Evolutionary conservation across 1,140 invertebrate species (phyloP).

Genomic region (Dendroctonus ponderosae): DNA sequence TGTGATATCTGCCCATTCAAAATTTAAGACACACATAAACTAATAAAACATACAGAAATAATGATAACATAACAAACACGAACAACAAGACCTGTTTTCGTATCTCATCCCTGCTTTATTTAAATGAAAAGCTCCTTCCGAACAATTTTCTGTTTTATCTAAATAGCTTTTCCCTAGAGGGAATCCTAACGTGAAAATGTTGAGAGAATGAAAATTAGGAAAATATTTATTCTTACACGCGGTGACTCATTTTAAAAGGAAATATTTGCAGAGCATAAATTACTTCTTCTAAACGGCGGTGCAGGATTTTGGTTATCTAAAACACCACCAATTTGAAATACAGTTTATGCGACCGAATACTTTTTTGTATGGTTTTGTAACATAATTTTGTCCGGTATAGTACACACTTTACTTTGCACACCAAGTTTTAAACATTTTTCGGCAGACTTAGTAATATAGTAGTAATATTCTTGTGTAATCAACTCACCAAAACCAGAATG

Average conservation of each 20-base stretch:
- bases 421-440: not conserved
- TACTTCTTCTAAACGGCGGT: conserved; percentile 31
- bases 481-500: no score
- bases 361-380: not conserved
- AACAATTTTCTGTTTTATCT: conserved; percentile 21
- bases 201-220: conserved; percentile 35
- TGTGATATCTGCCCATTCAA: no score
- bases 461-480: no score
- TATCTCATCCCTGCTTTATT: not conserved
- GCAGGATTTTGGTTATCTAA: conserved; percentile 28
- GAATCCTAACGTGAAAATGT: conserved; percentile 28
- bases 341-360: not conserved
- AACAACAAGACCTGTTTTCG: not conserved
- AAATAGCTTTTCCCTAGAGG: conserved; percentile 23
- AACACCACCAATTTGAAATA: conserved; percentile 2
- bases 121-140: not conserved
- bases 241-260: conserved; percentile 33
- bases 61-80: no score
- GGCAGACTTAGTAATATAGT: not conserved
- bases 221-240: conserved; percentile 37
- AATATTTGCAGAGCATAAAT: conserved; percentile 35
- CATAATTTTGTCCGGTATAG: conserved; percentile 1
- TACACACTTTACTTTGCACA: conserved; percentile 1
- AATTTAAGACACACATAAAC: no score
- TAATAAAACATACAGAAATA: no score